phyloP scores from a whole-genome alignment of 2,888 invertebrate species.

The Hemaris fuciformis region DNA sequence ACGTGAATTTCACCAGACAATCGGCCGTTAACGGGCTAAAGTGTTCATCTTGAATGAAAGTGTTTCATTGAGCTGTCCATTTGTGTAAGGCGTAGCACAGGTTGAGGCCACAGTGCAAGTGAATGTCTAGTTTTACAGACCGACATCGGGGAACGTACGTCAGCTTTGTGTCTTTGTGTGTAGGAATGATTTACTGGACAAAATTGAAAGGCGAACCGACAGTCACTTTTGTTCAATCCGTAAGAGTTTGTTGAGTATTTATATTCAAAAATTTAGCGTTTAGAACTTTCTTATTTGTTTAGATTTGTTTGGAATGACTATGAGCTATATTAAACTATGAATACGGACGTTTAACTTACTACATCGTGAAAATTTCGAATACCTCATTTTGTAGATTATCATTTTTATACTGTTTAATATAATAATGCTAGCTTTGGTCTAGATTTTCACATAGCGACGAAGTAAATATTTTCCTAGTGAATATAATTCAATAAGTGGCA shows the following conservation, averaged over 20 bases:
- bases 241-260: background rate
- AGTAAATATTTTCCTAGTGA: background rate
- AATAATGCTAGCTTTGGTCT: background rate
- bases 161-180: background rate
- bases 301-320: no score
- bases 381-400: no score
- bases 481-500: background rate
- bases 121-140: background rate
- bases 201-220: background rate
- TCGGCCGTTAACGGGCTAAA: slow-evolving; percentile 32
- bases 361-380: background rate
- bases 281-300: no score
- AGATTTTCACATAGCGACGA: background rate
- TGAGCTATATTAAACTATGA: no score
- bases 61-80: slow-evolving; percentile 51
- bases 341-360: no score
- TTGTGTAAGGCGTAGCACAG: slow-evolving; percentile 24
- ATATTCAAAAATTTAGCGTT: no score
- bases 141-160: background rate
- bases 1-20: slow-evolving; percentile 33
- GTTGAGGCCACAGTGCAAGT: background rate
- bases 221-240: background rate
- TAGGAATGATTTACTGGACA: background rate
- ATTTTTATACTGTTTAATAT: no score
- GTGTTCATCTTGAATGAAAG: slow-evolving; percentile 44